Evolutionary conservation across 1,140 invertebrate genomes (phyloP), one percentile per base, ranked within the genome.

Genomic region (Centruroides vittatus): DNA sequence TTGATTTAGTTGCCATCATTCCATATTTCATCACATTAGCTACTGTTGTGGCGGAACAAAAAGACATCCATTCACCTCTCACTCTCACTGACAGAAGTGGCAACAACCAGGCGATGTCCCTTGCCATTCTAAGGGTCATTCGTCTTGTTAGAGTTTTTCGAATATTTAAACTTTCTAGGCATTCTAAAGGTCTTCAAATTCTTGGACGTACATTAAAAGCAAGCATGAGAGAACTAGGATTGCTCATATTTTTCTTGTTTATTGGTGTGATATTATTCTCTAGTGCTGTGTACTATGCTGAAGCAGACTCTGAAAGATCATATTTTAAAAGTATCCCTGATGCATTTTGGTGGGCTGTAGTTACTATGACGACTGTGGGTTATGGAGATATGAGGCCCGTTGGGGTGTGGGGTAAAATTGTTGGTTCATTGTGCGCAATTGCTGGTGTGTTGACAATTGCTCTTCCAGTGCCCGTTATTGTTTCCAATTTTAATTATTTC

Each of bases 211-310:
- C 97, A 69, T 85, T 99, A 72, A 98, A 96, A 80, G 96, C 97
- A 74, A 98, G 94, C 73, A 96, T 99, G 89, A 85, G 95, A 78
- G 97, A 99, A 82, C 86, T 99, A 72, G 94, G 93, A 75, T 84
- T 99, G 76, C 88, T 99, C 79, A 99, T 99, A 81, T 99, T 99
- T 86, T 99, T 99, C 85, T 85, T 99, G 73, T 93, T 97, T 76
- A 97, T 97, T 75, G 93, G 93, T 78, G 91, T 98, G 75, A 89
- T 98, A 73, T 85, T 98, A 73, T 98, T 98, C 83, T 94, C 92
- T 70, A 93, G 89, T 78, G 91, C 93, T 70, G 93, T 97, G 69
- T 98, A 96, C 81, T 98, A 97, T 82, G 94, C 94, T 67, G 94
- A 98, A 80, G 93, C 93, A 74, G 92, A 93, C 76, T 85, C 88